Percentiles rank a stretch among this genome's conserved stretches.
Conservation (phyloP, 2,113 vertebrate genomes). For the Hippocampus barbouri region DNA sequence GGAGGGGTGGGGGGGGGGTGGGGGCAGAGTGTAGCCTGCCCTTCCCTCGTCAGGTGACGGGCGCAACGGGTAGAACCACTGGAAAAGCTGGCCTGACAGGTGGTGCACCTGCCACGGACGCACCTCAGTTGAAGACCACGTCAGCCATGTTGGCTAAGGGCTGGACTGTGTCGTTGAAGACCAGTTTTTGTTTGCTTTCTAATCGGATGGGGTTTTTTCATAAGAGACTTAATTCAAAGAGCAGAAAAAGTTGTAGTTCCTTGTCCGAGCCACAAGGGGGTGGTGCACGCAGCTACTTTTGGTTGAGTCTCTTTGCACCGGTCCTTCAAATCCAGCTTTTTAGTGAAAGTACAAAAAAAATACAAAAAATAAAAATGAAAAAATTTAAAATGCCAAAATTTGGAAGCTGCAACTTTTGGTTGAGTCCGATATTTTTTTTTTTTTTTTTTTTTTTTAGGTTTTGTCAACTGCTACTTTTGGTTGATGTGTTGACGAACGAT, state of each 20-base stretch:
- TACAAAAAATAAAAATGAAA: no score
- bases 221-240: background rate
- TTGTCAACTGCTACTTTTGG: no score
- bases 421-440: no score
- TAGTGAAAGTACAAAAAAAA: no score
- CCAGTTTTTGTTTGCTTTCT: background rate
- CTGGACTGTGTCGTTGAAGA: background rate
- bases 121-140: background rate
- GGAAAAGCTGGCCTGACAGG: conserved; percentile 24
- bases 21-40: conserved; percentile 27
- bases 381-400: no score
- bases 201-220: background rate
- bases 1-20: conserved; percentile 22
- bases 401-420: no score
- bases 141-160: background rate
- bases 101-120: conserved; percentile 3
- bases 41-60: conserved; percentile 60
- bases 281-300: background rate
- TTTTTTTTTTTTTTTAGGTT: no score
- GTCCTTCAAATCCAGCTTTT: no score
- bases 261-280: background rate
- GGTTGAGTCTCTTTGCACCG: background rate
- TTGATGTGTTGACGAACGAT: no score
- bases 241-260: background rate
- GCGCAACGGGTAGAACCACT: conserved; percentile 72